Evolutionary conservation across 2,888 invertebrate genomes (phyloP), one percentile per base, ranked within the genome.

Genomic region (Lepidocyrtinus sp.): DNA sequence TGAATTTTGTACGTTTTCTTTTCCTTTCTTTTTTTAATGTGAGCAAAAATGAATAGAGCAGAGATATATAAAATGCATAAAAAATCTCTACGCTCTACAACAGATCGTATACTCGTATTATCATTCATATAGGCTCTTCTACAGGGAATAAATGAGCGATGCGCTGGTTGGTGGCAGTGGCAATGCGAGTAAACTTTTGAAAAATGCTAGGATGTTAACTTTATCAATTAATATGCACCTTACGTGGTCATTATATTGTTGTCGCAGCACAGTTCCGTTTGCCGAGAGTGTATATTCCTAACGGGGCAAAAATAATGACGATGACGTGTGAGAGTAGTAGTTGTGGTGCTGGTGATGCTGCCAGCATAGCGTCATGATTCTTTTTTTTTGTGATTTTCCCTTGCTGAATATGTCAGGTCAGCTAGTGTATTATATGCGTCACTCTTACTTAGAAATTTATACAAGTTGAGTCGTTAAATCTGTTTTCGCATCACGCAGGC

Each of bases 221-320:
- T 36, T 36, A 50, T 17, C 71, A 76, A 76, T 76, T 76, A 76
- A 76, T 76, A 76, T 76, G 76, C 70, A 71, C 17, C 71, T 70
- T 71, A 76, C 65, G 55, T 70, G 70, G 68, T 64, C 69, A 76
- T 64, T 76, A 71, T 70, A 27, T 62, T 64, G 45, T 36, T 36
- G 36, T 59, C 69, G 36, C 12, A 7, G 36, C 36, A 65, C 71
- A 71, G 45, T 76, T 70, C 76, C 70, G 76, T 70, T 36, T 70
- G 70, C 45, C 26, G 55, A 21, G 19, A 45, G 62, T 64, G 63
- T n/a, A n/a, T n/a, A n/a, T n/a, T n/a, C n/a, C n/a, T n/a, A 64
- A 64, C 55, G 26, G 45, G 63, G 21, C 26, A 62, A 21, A 27
- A 36, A 36, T 36, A 36, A 36, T 12, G 36, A 36, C 12, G 5